Percentiles rank a stretch among this genome's conserved stretches.
phyloP scores from a whole-genome alignment of 2,797 vertebrate species.

The Masticophis lateralis region DNA sequence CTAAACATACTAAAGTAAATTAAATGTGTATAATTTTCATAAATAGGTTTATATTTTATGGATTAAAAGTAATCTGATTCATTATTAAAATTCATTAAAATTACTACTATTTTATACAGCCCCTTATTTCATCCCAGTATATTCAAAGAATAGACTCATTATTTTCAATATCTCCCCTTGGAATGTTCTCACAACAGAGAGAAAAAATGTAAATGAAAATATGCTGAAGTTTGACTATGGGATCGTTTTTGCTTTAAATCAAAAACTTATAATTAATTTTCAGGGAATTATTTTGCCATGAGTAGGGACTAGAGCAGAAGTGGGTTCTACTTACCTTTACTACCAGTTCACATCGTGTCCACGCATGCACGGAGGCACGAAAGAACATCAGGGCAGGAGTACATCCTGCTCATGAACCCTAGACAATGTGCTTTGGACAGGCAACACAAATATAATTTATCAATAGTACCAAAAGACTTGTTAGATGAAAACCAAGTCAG shows the following conservation, averaged over 20 bases:
- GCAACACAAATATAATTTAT: not conserved
- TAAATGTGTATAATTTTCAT: not conserved
- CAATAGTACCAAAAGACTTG: not conserved
- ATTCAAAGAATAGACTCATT: conserved; percentile 50
- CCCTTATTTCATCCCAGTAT: conserved; percentile 53
- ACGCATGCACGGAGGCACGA: too few species aligned
- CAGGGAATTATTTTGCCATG: not conserved
- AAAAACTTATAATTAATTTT: conserved; percentile 24
- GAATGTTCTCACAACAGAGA: conserved; percentile 45
- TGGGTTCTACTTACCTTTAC: too few species aligned
- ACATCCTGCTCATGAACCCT: not conserved
- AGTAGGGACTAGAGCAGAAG: not conserved
- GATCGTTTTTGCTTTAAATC: conserved; percentile 40
- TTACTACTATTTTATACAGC: conserved; percentile 54
- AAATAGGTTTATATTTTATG: conserved; percentile 54
- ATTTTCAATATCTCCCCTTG: conserved; percentile 8
- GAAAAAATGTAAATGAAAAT: conserved; percentile 43
- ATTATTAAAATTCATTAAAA: conserved; percentile 15
- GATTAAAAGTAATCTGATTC: conserved; percentile 69
- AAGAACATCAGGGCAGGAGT: not conserved
- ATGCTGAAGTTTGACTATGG: conserved; percentile 32
- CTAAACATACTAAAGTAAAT: not conserved
- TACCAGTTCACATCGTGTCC: too few species aligned
- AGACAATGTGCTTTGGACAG: not conserved
- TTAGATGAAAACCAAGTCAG: not conserved